Evolutionary conservation across 1,140 invertebrate genomes (phyloP), one percentile per base, ranked within the genome.

Genomic region (Hetaerina americana): DNA sequence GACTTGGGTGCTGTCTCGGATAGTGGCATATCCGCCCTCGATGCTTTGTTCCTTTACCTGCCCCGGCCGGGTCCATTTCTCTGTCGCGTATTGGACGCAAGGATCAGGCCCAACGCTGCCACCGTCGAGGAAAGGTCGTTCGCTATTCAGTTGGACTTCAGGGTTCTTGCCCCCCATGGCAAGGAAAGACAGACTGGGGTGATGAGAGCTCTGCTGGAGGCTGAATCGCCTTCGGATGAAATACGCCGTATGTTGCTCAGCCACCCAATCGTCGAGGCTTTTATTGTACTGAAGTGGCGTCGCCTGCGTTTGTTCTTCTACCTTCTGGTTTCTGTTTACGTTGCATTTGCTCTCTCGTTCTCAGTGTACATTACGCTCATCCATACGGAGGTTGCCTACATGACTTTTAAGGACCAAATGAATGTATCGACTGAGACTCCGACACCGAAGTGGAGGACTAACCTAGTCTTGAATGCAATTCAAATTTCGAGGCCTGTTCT

Each of bases 201-300:
- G 15, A 73, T 81, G 8, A 75, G 57, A 27, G 76, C 80, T 5
- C 66, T 81, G 5, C 74, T 79, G 25, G 75, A 72, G 5, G 76
- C 76, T 8, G 69, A 72, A 26, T 74, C 75, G 25, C 66, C 71
- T 26, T 27, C 72, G 15, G 74, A 76, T 57, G 40, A 57, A 3
- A 57, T 57, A 18, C 76, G 76, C 72, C 74, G 79, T 28, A 73
- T 78, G 68, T 75, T 83, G 18, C 75, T 84, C 5, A 78, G 78
- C 27, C 83, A 85, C 75, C 83, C 83, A 5, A 70, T 85, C 8
- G 75, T 82, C 5, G 82, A 84, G 74, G 77, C 79, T n/a, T 84
- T 84, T 71, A 78, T 85, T 8, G 76, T 76, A 25, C 73, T 85
- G 0, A 85, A 85, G 71, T 85, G 83, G 83, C 77, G 78, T 24